Percentiles rank a stretch among this genome's conserved stretches.
These are phyloP conservation scores for Penaeus monodon DNA, from an alignment of 2,888 invertebrate species.

Conservation along the genomic window DNA sequence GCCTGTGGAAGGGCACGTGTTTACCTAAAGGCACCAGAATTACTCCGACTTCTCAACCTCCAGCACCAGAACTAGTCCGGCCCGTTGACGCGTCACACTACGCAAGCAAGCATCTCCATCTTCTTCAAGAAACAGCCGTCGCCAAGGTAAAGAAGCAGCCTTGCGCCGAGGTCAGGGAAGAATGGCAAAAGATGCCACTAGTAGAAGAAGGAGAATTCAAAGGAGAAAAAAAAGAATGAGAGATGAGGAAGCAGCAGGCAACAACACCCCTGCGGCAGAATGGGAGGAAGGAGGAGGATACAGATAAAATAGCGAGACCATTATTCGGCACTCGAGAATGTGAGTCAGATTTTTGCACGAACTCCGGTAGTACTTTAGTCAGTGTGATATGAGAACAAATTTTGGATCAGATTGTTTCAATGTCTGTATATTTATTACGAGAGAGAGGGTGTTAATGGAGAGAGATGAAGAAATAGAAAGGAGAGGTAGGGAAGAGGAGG, in stretches of 20 bases:
- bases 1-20: background rate
- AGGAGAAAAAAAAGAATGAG: background rate
- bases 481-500: too few relatives aligned
- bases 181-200: background rate
- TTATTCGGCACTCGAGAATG: constrained; percentile 15
- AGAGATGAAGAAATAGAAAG: too few relatives aligned
- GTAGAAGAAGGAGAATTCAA: background rate
- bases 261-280: too few relatives aligned
- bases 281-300: background rate
- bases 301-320: constrained; percentile 31
- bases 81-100: background rate
- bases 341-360: background rate
- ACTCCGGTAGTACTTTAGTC: too few relatives aligned
- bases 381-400: too few relatives aligned
- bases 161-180: background rate
- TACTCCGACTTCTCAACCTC: background rate
- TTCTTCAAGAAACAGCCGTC: constrained; percentile 9
- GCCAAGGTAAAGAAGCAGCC: background rate
- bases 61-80: constrained; percentile 34
- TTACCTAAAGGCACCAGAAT: background rate
- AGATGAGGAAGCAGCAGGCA: background rate
- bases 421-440: too few relatives aligned
- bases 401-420: too few relatives aligned
- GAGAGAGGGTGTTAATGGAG: too few relatives aligned
- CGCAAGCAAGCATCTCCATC: constrained; percentile 20